These are phyloP conservation scores for Oryzaephilus surinamensis DNA, from an alignment of 1,140 invertebrate species.

Conservation along the genomic window DNA sequence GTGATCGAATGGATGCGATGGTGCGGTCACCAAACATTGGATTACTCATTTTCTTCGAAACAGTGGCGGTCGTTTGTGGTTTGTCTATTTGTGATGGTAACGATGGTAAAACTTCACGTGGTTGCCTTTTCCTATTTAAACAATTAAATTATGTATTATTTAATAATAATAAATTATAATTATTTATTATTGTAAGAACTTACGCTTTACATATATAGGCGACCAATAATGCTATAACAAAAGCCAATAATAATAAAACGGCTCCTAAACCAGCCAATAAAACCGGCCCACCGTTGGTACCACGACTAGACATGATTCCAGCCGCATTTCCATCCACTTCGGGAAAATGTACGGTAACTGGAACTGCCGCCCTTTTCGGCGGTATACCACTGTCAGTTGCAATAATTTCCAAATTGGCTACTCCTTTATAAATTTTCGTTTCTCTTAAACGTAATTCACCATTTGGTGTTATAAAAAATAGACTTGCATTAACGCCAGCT, in stretches of 20 bases:
- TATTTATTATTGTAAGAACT: conserved; percentile 33
- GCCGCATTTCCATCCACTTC: conserved; percentile 37
- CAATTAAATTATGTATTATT: neutral
- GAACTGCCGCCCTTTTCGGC: conserved; percentile 60
- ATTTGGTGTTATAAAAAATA: conserved; percentile 27
- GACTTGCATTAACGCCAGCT: conserved; percentile 53
- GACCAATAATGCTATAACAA: conserved; percentile 62
- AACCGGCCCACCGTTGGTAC: conserved; percentile 39
- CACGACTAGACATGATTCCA: conserved; percentile 18
- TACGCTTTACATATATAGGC: conserved; percentile 68
- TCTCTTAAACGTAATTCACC: conserved; percentile 27
- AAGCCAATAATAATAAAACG: conserved; percentile 56
- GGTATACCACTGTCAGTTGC: conserved; percentile 70
- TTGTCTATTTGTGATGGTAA: conserved; percentile 15
- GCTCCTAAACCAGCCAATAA: conserved; percentile 59
- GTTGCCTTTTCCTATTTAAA: conserved; percentile 19
- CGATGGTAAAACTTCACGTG: conserved; percentile 21
- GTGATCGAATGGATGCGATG: conserved; percentile 14
- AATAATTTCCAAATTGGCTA: conserved; percentile 43
- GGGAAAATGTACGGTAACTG: conserved; percentile 62
- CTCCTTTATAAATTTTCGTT: conserved; percentile 35
- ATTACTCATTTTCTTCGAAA: conserved; percentile 26
- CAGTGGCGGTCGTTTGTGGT: conserved; percentile 1
- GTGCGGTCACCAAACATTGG: conserved; percentile 28
- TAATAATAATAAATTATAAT: conserved; percentile 6